Evolutionary conservation across 1,140 invertebrate genomes (phyloP), one percentile per base, ranked within the genome.

Genomic region (Cotesia vestalis): DNA sequence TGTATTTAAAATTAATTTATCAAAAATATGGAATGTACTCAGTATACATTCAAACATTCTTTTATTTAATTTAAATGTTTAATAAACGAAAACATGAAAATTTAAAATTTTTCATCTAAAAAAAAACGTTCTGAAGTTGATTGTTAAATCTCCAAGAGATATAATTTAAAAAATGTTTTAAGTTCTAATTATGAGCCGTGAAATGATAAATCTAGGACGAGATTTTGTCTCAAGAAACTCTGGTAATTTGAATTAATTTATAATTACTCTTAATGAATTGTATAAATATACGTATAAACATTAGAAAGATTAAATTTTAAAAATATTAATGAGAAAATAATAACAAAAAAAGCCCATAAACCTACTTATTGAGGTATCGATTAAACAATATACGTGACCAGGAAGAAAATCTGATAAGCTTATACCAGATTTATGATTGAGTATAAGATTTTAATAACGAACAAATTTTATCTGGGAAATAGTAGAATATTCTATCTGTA

Each of bases 181-280:
- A 40, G 17, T 51, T 46, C 55, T 17, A 69, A 20, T 67, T 69
- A 73, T 80, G 73, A 69, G 77, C n/a, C 67, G 64, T 69, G 61
- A 69, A 68, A 77, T 70, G 66, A 72, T 72, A 52, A 75, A 77
- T 6, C 76, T 67, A 35, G 80, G 78, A 68, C 77, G 79, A 72
- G 78, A 76, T 34, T 68, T 82, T 6, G 73, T 71, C 11, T 51
- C 83, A 53, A 64, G 64, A 17, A 72, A 72, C 51, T 64, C 78
- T 71, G 82, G 82, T 85, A 76, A 59, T 36, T 68, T 12, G 4
- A 40, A 4, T 36, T 64, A 17, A 64, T 57, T 57, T 57, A 40
- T 12, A 38, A 14, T 11, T 12, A 38, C 14, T 64, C 4, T 46
- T 46, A 11, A 9, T 46, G 11, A 46, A 46, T 46, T 46, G 27